A percentile compares a stretch with the other conserved stretches of the same genome.
Conservation (phyloP, 37 sponge, comb jelly and placozoan species). For the Tethya wilhelma region DNA sequence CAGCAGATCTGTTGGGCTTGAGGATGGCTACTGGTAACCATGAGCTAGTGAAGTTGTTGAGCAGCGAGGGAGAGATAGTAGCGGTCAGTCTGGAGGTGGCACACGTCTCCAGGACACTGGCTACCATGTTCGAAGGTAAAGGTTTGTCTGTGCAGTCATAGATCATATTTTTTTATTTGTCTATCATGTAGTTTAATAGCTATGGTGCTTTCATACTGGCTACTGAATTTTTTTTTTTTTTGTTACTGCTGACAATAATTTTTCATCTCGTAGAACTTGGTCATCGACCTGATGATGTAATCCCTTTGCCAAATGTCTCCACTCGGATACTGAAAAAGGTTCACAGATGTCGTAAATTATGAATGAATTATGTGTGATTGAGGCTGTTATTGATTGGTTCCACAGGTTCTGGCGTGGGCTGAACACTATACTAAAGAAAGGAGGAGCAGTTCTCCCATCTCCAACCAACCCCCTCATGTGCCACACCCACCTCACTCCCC, state of each 20-base stretch:
- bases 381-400: background rate
- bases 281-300: slow-evolving; percentile 39
- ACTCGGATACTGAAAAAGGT: slow-evolving; percentile 51
- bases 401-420: slow-evolving; percentile 55
- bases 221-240: background rate
- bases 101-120: slow-evolving; percentile 47
- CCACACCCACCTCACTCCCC: background rate
- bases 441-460: too few species aligned
- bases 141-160: background rate
- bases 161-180: background rate
- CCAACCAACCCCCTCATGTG: background rate
- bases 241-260: background rate
- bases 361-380: too few species aligned
- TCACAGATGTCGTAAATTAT: too few species aligned
- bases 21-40: background rate
- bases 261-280: slow-evolving; percentile 41
- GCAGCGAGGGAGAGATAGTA: slow-evolving; percentile 58
- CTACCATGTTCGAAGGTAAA: slow-evolving; percentile 60
- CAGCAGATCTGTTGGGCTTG: background rate
- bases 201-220: background rate
- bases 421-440: slow-evolving; percentile 29
- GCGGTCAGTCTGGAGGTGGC: slow-evolving; percentile 40
- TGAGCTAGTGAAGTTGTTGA: slow-evolving; percentile 22
- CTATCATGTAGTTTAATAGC: background rate
- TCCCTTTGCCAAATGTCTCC: slow-evolving; percentile 70